Base-by-base conservation (phyloP, 1,140 invertebrate species). In the Lepidurus arcticus region DNA sequence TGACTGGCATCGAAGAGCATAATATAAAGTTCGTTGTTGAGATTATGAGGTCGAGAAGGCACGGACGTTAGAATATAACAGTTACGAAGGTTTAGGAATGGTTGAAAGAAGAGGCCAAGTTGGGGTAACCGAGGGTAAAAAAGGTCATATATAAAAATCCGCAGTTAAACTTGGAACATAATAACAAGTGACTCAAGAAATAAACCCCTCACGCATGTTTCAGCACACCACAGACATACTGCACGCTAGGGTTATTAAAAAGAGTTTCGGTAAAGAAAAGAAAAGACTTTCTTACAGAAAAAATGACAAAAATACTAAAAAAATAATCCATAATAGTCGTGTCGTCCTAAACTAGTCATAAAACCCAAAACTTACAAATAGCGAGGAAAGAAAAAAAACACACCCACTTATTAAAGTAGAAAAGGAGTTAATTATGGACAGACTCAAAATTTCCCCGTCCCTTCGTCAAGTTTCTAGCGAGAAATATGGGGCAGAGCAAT, bases 1-100 rank as follows among this genome's bases (percentile, higher is more conserved):
- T 93, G 92, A 93, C 93, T 95, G 87, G 87, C 81, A 81, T 81
- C 80, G 79, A 78, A 81, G 78, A 81, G 77, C 74, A 75, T 75
- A 42, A 42, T 42, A 75, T 75, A 42, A 75, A 44, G 34, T 44
- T 42, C 74, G 74, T 42, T 75, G 42, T 42, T 75, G 34, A 75
- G 42, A 75, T 77, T 78, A 77, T 80, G 82, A 81, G 80, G 79
- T 81, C 80, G 80, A 82, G 80, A 82, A 82, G 82, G 82, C 82
- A 81, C 80, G 82, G 81, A 81, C 82, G 82, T 82, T 65, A 65
- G 53, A 65, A 65, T 65, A 65, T 65, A 65, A 65, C 53, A 65
- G 78, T 79, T 79, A 79, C 74, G 78, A 77, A 79, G 76, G 80
- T 75, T 34, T 80, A 79, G 80, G 53, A 81, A 79, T 80, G 80